Evolutionary conservation across 1,140 invertebrate genomes (phyloP).

Genomic region (Anadara kagoshimensis): DNA sequence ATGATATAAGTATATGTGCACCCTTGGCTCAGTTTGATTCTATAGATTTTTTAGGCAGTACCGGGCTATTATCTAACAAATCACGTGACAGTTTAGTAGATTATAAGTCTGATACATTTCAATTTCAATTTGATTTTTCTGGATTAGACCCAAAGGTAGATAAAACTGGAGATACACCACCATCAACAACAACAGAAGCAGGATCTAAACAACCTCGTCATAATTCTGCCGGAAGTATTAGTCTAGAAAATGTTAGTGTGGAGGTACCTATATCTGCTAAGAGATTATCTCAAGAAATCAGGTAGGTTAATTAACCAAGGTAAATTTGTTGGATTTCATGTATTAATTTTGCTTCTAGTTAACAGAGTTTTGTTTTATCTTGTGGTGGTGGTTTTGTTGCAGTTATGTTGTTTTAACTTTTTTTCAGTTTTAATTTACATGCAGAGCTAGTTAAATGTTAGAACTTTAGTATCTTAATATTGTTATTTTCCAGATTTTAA

Average conservation of each 20-base stretch:
- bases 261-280: conserved; percentile 27
- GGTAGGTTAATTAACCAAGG: conserved; percentile 23
- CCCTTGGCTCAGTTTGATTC: conserved; percentile 59
- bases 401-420: too few species aligned
- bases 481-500: too few species aligned
- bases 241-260: conserved; percentile 36
- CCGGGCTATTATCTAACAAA: conserved; percentile 29
- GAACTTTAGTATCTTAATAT: too few species aligned
- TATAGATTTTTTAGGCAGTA: conserved; percentile 52
- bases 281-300: conserved; percentile 36
- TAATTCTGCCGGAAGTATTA: conserved; percentile 14
- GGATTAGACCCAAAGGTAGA: conserved; percentile 46
- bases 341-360: too few species aligned
- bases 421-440: too few species aligned
- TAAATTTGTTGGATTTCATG: not conserved
- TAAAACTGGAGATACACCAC: conserved; percentile 22
- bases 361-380: not conserved
- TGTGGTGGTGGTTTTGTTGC: not conserved
- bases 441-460: too few species aligned
- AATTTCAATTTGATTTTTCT: conserved; percentile 64
- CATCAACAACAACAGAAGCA: not conserved
- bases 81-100: conserved; percentile 41
- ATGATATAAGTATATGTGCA: conserved; percentile 55
- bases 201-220: not conserved
- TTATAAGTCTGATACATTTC: conserved; percentile 54